Percentiles rank a stretch among this genome's conserved stretches.
These are phyloP conservation scores for Hemicordylus capensis DNA, from an alignment of 2,113 vertebrate genomes.

Conservation along the genomic window DNA sequence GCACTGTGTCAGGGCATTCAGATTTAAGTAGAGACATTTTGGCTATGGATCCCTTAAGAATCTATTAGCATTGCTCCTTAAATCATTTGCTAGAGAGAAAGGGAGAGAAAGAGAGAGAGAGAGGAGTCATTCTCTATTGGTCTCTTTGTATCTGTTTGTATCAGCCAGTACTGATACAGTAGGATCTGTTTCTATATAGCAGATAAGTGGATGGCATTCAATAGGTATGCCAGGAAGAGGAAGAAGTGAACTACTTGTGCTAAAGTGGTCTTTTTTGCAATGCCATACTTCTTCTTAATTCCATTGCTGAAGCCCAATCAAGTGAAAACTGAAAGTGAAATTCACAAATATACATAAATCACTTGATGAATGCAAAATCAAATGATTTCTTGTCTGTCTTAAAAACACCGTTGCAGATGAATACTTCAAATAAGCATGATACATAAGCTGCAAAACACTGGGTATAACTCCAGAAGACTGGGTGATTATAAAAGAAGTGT, in stretches of 20 bases:
- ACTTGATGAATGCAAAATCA: neutral
- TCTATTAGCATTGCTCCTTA: neutral
- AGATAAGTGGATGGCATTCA: rapidly evolving
- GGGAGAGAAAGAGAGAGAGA: rapidly evolving
- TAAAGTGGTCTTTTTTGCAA: neutral
- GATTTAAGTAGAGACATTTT: neutral
- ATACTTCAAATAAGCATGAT: no score
- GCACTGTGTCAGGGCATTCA: neutral
- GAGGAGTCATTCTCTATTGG: rapidly evolving
- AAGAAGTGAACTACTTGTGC: neutral
- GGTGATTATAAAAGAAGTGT: no score
- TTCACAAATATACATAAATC: neutral
- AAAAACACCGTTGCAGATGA: no score
- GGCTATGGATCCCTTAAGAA: neutral
- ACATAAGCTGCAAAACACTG: no score
- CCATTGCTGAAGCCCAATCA: neutral
- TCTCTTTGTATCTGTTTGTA: no score
- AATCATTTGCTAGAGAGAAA: neutral
- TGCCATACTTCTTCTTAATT: no score
- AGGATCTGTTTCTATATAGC: rapidly evolving
- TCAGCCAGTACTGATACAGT: rapidly evolving
- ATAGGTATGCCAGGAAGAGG: neutral
- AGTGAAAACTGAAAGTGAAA: neutral
- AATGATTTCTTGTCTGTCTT: no score
- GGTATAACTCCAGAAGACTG: no score